A percentile compares a stretch with the other conserved stretches of the same genome.
Conservation (phyloP, 2,113 vertebrate species). For the Gavia stellata region DNA sequence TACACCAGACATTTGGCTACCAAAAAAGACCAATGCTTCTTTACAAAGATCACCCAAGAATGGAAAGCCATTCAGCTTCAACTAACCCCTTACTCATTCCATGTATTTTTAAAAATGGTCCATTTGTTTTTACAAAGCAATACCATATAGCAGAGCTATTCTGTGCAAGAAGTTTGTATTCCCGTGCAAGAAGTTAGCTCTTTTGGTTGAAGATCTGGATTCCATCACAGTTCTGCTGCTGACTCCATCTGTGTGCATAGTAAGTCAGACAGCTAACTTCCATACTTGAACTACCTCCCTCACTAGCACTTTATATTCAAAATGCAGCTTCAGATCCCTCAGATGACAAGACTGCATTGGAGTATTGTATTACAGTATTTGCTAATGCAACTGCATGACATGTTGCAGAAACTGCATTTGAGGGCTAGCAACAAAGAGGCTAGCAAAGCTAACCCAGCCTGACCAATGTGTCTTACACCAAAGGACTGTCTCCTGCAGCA, state of each 20-base stretch:
- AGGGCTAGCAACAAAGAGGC: neutral
- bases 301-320: neutral
- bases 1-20: neutral
- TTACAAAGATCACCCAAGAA: neutral
- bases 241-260: neutral
- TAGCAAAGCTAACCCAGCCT: neutral
- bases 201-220: neutral
- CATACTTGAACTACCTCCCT: neutral
- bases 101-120: neutral
- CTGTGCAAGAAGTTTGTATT: neutral
- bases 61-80: neutral
- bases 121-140: neutral
- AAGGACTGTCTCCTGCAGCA: neutral
- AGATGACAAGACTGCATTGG: fast-evolving
- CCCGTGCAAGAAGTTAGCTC: neutral
- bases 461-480: neutral
- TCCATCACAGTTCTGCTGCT: neutral
- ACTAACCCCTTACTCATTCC: neutral
- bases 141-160: neutral
- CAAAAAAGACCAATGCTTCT: neutral
- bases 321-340: neutral
- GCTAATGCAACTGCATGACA: neutral
- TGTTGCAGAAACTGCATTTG: neutral
- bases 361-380: neutral
- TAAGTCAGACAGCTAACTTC: neutral